A percentile compares a stretch with the other conserved stretches of the same genome.
These are phyloP conservation scores for Exaiptasia diaphana DNA, from an alignment of 64 coral and sea anemone genomes.

Conservation along the genomic window DNA sequence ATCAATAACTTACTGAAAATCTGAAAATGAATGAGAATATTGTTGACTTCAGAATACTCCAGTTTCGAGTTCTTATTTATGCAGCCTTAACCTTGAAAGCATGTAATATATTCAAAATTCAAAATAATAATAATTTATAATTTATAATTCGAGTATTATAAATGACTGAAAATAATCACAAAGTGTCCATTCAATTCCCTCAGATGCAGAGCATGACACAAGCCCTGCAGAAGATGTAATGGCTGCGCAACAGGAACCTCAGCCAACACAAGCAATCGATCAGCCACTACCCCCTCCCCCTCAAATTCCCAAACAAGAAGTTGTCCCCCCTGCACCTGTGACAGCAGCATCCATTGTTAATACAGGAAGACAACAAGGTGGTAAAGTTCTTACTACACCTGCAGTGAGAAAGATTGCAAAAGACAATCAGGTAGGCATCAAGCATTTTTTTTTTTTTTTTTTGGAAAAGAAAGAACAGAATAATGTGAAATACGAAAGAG, in stretches of 20 bases:
- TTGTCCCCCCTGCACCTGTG: neutral
- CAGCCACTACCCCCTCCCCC: conserved; percentile 65
- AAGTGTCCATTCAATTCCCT: neutral
- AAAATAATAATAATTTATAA: too few species aligned
- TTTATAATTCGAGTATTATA: too few species aligned
- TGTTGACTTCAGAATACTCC: too few species aligned
- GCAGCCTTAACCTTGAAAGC: too few species aligned
- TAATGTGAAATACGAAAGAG: too few species aligned
- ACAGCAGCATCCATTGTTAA: neutral
- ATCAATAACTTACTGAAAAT: too few species aligned
- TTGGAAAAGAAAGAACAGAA: too few species aligned
- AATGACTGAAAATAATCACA: too few species aligned
- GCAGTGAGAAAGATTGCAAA: conserved; percentile 94
- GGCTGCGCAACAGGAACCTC: conserved; percentile 82
- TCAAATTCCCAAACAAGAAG: neutral
- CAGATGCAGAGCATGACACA: conserved; percentile 34
- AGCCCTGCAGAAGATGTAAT: conserved; percentile 92
- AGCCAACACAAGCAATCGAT: conserved; percentile 78
- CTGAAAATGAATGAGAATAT: too few species aligned
- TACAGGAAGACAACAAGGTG: neutral
- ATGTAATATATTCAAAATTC: too few species aligned
- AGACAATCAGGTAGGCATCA: conserved; percentile 69
- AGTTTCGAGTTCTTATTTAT: too few species aligned
- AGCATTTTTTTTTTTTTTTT: too few species aligned
- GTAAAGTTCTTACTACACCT: conserved; percentile 73